Evolutionary conservation across 2,888 invertebrate genomes (phyloP), one percentile per base, ranked within the genome.

Genomic region (Bursaphelenchus okinawaensis): DNA sequence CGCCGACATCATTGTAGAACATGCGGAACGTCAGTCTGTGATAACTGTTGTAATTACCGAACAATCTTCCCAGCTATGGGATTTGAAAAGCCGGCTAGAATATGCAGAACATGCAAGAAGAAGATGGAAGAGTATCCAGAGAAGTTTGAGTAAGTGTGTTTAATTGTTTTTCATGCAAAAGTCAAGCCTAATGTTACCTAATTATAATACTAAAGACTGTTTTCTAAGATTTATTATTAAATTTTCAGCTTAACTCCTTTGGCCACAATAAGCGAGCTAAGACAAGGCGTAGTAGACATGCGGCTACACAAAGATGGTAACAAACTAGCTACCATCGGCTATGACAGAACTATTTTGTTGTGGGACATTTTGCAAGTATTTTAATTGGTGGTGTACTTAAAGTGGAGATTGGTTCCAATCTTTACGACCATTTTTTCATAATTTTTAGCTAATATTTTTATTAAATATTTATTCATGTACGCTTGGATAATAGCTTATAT

Each of bases 11-110:
- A 87, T 75, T 87, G 87, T 76, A 79, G 87, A 22, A 79, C 84
- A 68, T 98, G 96, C 85, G 98, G 98, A 54, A 90, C 90, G 83
- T 96, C 98, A 16, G 89, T 93, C 62, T 98, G 98, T 85, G 92
- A 91, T 82, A 87, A 88, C 74, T 99, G 98, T 84, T 92, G 93
- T 19, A 88, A 89, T 63, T 89, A 90, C 83, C 89, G 91, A 70
- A 88, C 93, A 75, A 90, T 91, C 65, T 90, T 95, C 83, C 96
- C 98, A 1, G 87, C 90, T 60, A 92, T 96, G 91, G 98, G 98
- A 56, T 96, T 93, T 85, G 98, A 99, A 86, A 93, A 93, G 85
- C 91, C 92, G 83, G 93, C 96, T 72, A 88, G 98, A 68, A 91
- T 96, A 62, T 98, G 98, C 86, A 90, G 92, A 83, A 89, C 89